Base-by-base conservation (phyloP, 1,140 invertebrate genomes). In the Myzus persicae region DNA sequence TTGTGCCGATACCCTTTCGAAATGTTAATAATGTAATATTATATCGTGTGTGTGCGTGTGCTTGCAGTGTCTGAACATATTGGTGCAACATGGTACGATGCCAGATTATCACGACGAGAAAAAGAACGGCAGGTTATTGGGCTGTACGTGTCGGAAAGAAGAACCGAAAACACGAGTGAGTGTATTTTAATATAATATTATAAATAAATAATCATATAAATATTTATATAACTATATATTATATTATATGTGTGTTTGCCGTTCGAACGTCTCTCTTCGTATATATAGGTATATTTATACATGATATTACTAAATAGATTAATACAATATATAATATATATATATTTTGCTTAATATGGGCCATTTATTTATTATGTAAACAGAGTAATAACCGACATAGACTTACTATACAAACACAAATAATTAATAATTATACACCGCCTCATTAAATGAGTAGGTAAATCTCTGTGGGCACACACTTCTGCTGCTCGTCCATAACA, bases 81-180 rank as follows among this genome's bases (percentile, higher is more conserved):
- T 98, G 94, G 96, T 98, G 36, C 97, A 97, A 92, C 96, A 97
- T 94, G 97, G 97, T 24, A 97, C 97, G 26, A 96, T 96, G 90
- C 96, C 96, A 14, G 96, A 97, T 94, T 96, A 96, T 94, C 95
- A 95, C 94, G 94, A 95, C 93, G 94, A 95, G 87, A 95, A 94
- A n/a, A 94, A 94, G 93, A 94, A 94, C 85, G 94, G 94, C 46
- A 93, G 94, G 91, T 93, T 94, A n/a, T 94, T 95, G 84, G 94
- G 94, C 51, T 95, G 95, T 92, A 94, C 94, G 93, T 95, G 94
- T 93, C 94, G 95, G 88, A 95, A 95, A 92, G 94, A 94, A 31
- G 94, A 95, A 51, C 94, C 94, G 44, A 93, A 93, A 84, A 81
- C 76, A 84, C 81, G 91, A 85, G 91, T 93, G 91, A 93, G 91